Conservation (phyloP, 2,113 vertebrate genomes). For the Chamaetylas fuelleborni region DNA sequence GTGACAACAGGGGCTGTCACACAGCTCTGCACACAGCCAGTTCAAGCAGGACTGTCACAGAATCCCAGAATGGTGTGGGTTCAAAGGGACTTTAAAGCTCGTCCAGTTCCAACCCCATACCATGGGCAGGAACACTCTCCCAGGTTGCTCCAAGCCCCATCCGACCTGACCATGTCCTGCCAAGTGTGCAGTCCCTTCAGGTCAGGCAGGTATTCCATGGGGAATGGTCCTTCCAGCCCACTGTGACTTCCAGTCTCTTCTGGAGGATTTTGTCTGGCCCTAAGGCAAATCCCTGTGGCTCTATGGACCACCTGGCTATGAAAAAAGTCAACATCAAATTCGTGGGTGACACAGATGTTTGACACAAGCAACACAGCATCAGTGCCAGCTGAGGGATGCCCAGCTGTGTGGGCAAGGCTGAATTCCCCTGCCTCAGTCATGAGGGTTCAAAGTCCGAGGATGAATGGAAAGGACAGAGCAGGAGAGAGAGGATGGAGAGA, state of each 20-base stretch:
- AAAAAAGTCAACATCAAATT: not conserved
- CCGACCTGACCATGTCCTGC: not conserved
- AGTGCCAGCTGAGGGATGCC: not conserved
- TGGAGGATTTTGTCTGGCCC: not conserved
- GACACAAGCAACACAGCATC: fast-evolving
- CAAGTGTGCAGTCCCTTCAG: not conserved
- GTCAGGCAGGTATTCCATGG: not conserved
- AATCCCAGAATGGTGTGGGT: not conserved
- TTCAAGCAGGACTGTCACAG: not conserved
- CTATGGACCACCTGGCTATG: not conserved
- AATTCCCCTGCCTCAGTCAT: not conserved
- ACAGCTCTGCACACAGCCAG: not conserved
- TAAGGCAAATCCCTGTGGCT: not conserved
- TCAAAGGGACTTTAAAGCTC: not conserved
- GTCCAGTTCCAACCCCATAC: not conserved
- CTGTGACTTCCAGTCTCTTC: not conserved
- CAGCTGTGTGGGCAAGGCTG: not conserved
- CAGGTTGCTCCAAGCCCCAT: fast-evolving
- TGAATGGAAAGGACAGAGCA: not conserved
- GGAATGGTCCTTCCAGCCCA: not conserved
- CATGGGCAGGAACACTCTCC: not conserved
- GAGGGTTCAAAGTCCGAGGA: not conserved
- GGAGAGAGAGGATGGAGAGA: not conserved
- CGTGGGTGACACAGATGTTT: not conserved
- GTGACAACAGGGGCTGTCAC: not conserved